Base-by-base conservation (phyloP, 1,140 invertebrate genomes). In the Acromyrmex echinatior region DNA sequence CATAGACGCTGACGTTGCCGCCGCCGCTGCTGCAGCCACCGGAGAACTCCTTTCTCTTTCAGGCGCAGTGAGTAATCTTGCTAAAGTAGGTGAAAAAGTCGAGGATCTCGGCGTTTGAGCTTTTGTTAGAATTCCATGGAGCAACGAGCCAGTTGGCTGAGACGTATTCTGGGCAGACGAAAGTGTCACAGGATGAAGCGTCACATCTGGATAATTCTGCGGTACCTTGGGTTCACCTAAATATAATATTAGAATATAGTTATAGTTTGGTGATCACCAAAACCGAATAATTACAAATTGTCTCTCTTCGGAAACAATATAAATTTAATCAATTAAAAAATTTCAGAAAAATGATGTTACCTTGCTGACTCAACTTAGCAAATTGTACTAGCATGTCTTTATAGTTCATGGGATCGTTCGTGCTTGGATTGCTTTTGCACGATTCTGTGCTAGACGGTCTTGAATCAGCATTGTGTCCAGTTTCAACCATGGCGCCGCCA, bases 371-470 rank as follows among this genome's bases (percentile, higher is more conserved):
- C 68, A 96, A 94, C 93, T 97, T 97, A 2, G 97, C 97, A 92
- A 97, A 97, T 92, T 97, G 97, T 4, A 97, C 96, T n/a, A 98
- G 95, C 25, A 98, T 97, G 89, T 98, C 97, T 92, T 97, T 97
- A 92, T 97, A 98, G 82, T 97, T 97, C 84, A 95, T 93, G 21
- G 94, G 90, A 92, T 93, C 95, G 56, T 63, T 92, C 45, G 92
- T 68, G 62, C 94, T 95, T 31, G 94, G 91, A 86, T 94, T 94
- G 88, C 96, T 95, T 80, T 96, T 95, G 66, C 96, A 95, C n/a
- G 96, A 96, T 84, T 96, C 96, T 5, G 95, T 95, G 86, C 95
- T 96, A 12, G 96, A 96, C n/a, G 96, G 94, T 65, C 96, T 93
- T 0, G 96, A 96, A 73, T 95, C 95, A 14, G 93, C 91, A 49